Evolutionary conservation across 37 sponge, comb jelly and placozoan genomes (phyloP), one percentile per base, ranked within the genome.

Genomic region (Halisarca cf. caerulea): DNA sequence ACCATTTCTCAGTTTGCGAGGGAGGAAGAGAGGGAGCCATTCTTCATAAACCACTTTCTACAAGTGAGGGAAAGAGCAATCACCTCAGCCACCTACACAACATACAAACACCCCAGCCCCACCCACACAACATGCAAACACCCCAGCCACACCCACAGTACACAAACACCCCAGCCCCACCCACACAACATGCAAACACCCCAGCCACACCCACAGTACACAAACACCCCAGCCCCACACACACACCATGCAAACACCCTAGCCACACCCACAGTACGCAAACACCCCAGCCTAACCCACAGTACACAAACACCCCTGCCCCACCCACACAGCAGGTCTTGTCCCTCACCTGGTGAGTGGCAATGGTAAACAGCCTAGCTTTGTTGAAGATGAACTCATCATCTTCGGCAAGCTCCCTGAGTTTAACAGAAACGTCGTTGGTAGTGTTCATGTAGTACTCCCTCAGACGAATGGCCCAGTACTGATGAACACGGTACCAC

Each of bases 401-500:
- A 27, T 89, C 83, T 64, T 83, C 74, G 2, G 42, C 42, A 27
- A 68, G 69, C 4, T 30, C 33, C 35, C 33, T 6, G 17, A 68
- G 17, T 17, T n/a, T 34, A 30, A 4, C 32, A 34, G n/a, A 27
- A 68, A 34, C 15, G 1, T n/a, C 17, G 0, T 0, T 6, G 15
- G 5, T 47, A 4, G 68, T 70, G 7, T 51, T 25, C 5, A 17
- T 4, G 66, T 66, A 70, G 34, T 28, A 40, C n/a, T 34, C 44
- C 24, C 53, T 14, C 38, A 96, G 80, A 25, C 68, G 27, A 3
- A 58, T 47, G 34, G 97, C 97, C 90, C 90, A 93, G 75, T 59
- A 93, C 82, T 96, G 94, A 85, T 96, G 97, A 8, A 93, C 94
- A 54, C 97, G 81, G 87, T 86, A 96, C 97, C 97, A 96, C 78